Evolutionary conservation across 2,888 invertebrate species (phyloP), one percentile per base, ranked within the genome.

Genomic region (Stenoptilia bipunctidactyla): DNA sequence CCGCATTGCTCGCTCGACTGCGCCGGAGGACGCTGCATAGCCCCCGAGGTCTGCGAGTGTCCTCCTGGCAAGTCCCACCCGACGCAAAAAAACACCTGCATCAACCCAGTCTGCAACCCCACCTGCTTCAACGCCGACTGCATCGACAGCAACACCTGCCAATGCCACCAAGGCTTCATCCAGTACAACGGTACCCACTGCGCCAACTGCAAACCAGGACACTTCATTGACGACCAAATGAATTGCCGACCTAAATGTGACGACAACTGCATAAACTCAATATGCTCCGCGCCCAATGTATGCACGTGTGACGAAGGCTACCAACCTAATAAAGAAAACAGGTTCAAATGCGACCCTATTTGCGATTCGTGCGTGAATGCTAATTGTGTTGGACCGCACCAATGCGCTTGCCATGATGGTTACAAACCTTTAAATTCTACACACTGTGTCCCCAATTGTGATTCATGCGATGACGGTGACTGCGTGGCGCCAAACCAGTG

Each of bases 1-100:
- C 84, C 88, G 0, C 59, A 70, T 1, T 88, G 88, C 53, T 72
- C 71, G 42, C 76, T 74, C 0, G 77, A 76, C 0, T 87, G 87
- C 50, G 49, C 44, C 1, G 61, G 66, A 35, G 87, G 87, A 1
- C 63, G 60, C 3, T 84, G 85, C 49, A 49, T 65, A 2, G 62
- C 61, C 0, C 83, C 82, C 1, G 66, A 77, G 15, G 47, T 47
- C 10, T 83, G 83, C 50, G 49, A 53, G 5, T 82, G 83, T 44
- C 56, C 65, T 2, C 79, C 79, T 0, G 36, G 60, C 1, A 47
- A 53, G 44, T 60, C 70, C 13, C 60, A 77, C 41, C 62, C 62
- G 0, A 55, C 55, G 2, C 57, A 58, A 34, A 53, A 51, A n/a
- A 73, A 74, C 55, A 52, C 55, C 27, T 80, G 80, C 53, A 43